Evolutionary conservation across 2,797 vertebrate genomes (phyloP).

Genomic region (Anniella stebbinsi): DNA sequence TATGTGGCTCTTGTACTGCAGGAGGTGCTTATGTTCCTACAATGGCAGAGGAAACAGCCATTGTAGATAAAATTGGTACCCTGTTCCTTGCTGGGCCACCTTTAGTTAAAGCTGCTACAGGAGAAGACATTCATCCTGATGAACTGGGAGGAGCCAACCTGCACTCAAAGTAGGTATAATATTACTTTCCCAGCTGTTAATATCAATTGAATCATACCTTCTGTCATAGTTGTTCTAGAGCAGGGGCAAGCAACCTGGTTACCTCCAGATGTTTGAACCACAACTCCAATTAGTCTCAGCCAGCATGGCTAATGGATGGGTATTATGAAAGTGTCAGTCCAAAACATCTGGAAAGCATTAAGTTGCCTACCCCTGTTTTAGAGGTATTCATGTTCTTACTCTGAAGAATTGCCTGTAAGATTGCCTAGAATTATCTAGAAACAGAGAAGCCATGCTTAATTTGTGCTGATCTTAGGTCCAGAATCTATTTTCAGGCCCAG

Average conservation of each 20-base stretch:
- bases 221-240: neutral
- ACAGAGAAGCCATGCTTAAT: neutral
- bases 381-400: neutral
- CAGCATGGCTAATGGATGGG: no score
- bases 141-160: constrained; percentile 89
- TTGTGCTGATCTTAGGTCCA: neutral
- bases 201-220: neutral
- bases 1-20: constrained; percentile 90
- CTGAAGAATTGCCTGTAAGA: neutral
- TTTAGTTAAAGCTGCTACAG: constrained; percentile 91
- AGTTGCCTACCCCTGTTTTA: neutral
- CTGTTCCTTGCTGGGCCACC: constrained; percentile 89
- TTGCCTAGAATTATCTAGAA: neutral
- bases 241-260: neutral
- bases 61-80: constrained; percentile 85
- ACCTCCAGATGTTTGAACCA: no score
- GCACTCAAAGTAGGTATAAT: constrained; percentile 82
- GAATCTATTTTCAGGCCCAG: neutral
- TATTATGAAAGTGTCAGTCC: no score
- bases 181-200: neutral
- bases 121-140: constrained; percentile 87
- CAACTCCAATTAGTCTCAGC: no score
- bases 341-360: no score
- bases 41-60: constrained; percentile 88
- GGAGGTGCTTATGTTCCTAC: constrained; percentile 89